Evolutionary conservation across 2,113 vertebrate species (phyloP), one percentile per base, ranked within the genome.

Genomic region (Spea bombifrons): DNA sequence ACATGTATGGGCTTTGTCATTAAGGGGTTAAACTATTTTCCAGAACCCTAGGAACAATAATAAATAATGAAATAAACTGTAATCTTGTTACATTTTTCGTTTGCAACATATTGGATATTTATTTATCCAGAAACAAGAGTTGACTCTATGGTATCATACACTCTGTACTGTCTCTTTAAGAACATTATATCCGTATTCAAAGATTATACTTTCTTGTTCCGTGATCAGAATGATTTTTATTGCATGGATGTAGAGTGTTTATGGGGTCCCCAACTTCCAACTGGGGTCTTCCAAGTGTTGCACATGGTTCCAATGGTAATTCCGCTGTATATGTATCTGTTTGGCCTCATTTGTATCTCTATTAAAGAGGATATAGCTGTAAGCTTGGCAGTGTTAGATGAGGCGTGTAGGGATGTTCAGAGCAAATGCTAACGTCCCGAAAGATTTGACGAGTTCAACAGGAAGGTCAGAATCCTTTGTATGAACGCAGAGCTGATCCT

Each of bases 271-370:
- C 30, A 30, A 30, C 30, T 30, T 30, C 73, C 73, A 47, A 75
- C 15, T n/a, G 73, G 73, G 15, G 55, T 76, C 15, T 46, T 43
- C 55, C 74, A 76, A 46, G 44, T 53, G 59, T 66, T 47, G 68
- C 68, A 12, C 55, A 47, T 69, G 50, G 44, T 47, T 66, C 66
- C 75, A 30, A 66, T 47, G 66, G 65, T 55, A 57, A 59, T n/a
- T 7, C 55, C 55, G 57, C 30, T 1, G 30, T 30, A 30, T 30
- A 30, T 30, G 10, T 73, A 79, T 73, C 70, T 72, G 59, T 79
- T 73, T 79, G 77, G 61, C 77, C 77, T 67, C 43, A 73, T 79
- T 79, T 80, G 71, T 74, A 71, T 80, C 77, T 53, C 77, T 67
- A 66, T 73, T 67, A 74, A 30, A 68, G 52, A 7, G 47, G 44